Conservation (phyloP, 2,113 vertebrate species). For the Tinamus guttatus region DNA sequence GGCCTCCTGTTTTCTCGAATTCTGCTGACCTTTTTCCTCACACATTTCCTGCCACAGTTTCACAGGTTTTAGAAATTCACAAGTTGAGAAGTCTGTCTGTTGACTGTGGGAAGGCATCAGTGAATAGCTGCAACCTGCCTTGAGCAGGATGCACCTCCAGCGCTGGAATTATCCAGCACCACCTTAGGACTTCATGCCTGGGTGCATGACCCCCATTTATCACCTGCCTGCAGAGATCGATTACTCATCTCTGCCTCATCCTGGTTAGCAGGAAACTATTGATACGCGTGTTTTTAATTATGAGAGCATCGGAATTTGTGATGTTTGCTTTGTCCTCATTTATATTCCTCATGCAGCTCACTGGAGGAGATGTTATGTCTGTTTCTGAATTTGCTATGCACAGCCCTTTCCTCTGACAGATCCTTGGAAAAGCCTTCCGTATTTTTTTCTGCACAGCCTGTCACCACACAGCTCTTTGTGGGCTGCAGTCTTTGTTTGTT, state of each 20-base stretch:
- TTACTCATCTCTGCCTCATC: constrained; percentile 28
- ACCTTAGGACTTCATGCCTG: not conserved
- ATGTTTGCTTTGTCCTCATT: constrained; percentile 32
- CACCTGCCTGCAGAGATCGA: constrained; percentile 19
- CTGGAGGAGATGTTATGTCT: not conserved
- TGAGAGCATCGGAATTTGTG: constrained; percentile 6
- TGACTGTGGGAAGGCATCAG: not conserved
- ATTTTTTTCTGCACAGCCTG: constrained; percentile 10
- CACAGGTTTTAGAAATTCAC: constrained; percentile 44
- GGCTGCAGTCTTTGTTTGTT: constrained; percentile 31
- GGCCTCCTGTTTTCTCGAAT: constrained; percentile 13
- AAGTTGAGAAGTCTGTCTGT: constrained; percentile 34
- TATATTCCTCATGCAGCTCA: constrained; percentile 41
- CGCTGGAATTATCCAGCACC: constrained; percentile 2
- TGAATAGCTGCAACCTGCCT: not conserved
- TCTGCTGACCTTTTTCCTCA: constrained; percentile 25
- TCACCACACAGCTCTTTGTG: not conserved
- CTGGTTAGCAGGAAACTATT: constrained; percentile 45
- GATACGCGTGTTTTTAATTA: constrained; percentile 47
- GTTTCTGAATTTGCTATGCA: constrained; percentile 18
- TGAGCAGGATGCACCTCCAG: not conserved
- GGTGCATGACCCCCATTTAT: not conserved
- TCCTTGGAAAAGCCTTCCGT: constrained; percentile 30
- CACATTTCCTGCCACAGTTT: constrained; percentile 17
- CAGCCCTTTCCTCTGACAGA: constrained; percentile 22